Evolutionary conservation across 1,140 invertebrate genomes (phyloP).

Genomic region (Dolichoris vasculosae): DNA sequence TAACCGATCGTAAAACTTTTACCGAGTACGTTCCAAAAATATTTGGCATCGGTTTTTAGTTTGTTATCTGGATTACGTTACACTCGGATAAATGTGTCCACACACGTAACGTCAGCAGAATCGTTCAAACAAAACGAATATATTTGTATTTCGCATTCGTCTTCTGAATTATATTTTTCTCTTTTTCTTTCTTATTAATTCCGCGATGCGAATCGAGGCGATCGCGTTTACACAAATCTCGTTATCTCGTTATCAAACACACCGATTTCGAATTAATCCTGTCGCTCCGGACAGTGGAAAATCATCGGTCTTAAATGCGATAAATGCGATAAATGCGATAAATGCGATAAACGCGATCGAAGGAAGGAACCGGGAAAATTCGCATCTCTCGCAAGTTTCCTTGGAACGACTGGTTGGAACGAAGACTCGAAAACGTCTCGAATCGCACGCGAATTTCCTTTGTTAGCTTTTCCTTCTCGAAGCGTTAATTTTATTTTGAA

Average conservation of each 20-base stretch:
- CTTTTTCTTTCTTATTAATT: background rate
- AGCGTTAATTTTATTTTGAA: too few relatives aligned
- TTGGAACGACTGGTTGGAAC: too few relatives aligned
- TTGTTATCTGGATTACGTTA: constrained; percentile 17
- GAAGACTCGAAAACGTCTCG: too few relatives aligned
- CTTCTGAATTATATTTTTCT: background rate
- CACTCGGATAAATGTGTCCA: background rate
- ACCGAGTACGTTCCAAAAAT: background rate
- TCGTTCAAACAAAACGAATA: background rate
- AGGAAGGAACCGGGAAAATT: too few relatives aligned
- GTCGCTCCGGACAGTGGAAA: background rate
- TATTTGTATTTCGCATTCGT: background rate
- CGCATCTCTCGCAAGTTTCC: too few relatives aligned
- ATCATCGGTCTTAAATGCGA: too few relatives aligned
- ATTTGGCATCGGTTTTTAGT: background rate
- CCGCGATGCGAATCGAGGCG: background rate
- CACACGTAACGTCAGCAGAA: background rate
- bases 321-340: too few relatives aligned
- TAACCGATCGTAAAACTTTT: background rate
- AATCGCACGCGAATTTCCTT: too few relatives aligned
- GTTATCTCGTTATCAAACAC: background rate
- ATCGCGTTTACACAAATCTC: too few relatives aligned
- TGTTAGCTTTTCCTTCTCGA: too few relatives aligned
- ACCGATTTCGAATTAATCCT: background rate
- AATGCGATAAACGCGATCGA: too few relatives aligned